phyloP scores from a whole-genome alignment of 2,797 vertebrate species.

The Periophthalmus magnuspinnatus region DNA sequence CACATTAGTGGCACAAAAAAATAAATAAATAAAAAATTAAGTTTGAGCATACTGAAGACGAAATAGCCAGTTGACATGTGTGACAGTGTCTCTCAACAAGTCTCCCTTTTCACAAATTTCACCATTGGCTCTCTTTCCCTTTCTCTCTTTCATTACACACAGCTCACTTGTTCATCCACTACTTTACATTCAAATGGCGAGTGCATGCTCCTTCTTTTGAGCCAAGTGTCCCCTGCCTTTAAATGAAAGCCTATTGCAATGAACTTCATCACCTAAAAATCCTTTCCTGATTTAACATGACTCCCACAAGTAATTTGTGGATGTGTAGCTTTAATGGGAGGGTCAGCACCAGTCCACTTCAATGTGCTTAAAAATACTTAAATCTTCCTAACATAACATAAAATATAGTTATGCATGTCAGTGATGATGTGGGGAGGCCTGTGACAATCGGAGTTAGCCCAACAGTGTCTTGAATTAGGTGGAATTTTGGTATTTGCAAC shows the following conservation, averaged over 20 bases:
- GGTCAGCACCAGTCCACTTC: background rate
- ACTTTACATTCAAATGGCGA: conserved; percentile 83
- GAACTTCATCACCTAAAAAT: conserved; percentile 46
- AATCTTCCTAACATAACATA: background rate
- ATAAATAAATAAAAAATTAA: conserved; percentile 38
- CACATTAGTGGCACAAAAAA: conserved; percentile 45
- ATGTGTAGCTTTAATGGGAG: background rate
- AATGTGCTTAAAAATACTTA: background rate
- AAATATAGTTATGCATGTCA: background rate
- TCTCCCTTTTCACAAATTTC: conserved; percentile 69
- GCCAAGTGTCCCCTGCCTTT: conserved; percentile 57
- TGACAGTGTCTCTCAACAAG: conserved; percentile 71
- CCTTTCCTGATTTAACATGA: conserved; percentile 13
- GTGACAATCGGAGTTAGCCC: conserved; percentile 36
- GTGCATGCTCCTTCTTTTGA: conserved; percentile 73
- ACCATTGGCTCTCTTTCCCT: conserved; percentile 58
- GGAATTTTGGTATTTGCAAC: conserved; percentile 79
- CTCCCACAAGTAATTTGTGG: conserved; percentile 1
- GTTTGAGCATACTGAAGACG: conserved; percentile 29
- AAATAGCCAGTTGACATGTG: conserved; percentile 58
- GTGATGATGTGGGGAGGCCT: background rate
- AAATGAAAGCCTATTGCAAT: conserved; percentile 47
- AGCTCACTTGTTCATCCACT: conserved; percentile 77
- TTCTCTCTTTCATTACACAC: conserved; percentile 53
- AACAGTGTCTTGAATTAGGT: conserved; percentile 63